Evolutionary conservation across 2,797 vertebrate genomes (phyloP).

Genomic region (Triplophysa yarkandensis): DNA sequence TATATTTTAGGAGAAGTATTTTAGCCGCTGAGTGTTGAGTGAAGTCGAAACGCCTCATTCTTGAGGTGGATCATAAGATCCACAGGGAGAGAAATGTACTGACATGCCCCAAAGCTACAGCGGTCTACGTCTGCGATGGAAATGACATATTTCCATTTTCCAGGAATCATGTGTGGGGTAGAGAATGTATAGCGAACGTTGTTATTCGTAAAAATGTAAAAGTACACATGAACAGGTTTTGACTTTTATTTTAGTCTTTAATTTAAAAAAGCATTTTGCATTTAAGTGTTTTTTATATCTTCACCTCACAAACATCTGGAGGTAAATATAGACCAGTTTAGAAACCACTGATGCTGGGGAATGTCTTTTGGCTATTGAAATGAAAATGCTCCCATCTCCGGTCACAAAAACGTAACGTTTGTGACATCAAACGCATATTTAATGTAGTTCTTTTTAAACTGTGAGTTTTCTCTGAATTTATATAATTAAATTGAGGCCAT

Average conservation of each 20-base stretch:
- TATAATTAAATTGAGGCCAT: slow-evolving; percentile 46
- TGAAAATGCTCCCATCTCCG: slow-evolving; percentile 43
- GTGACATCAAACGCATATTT: slow-evolving; percentile 46
- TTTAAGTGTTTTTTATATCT: not conserved
- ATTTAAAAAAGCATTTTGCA: not conserved
- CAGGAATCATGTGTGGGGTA: too few relatives aligned
- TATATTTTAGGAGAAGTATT: too few relatives aligned
- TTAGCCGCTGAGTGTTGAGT: too few relatives aligned
- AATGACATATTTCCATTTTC: too few relatives aligned
- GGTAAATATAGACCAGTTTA: not conserved
- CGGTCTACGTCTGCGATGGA: too few relatives aligned
- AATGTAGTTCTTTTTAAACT: slow-evolving; percentile 48
- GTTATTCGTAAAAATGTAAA: too few relatives aligned
- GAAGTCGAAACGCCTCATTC: too few relatives aligned
- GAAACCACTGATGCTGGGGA: not conserved
- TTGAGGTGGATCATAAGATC: too few relatives aligned
- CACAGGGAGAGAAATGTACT: too few relatives aligned
- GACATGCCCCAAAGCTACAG: too few relatives aligned
- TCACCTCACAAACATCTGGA: not conserved
- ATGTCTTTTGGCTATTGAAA: slow-evolving; percentile 40
- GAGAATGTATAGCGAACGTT: too few relatives aligned
- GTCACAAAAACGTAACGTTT: slow-evolving; percentile 38
- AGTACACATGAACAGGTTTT: not conserved
- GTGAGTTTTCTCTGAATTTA: slow-evolving; percentile 43
- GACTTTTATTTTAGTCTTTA: not conserved